Base-by-base conservation (phyloP, 2,888 invertebrate species). In the Xanthorhoe spadicearia region DNA sequence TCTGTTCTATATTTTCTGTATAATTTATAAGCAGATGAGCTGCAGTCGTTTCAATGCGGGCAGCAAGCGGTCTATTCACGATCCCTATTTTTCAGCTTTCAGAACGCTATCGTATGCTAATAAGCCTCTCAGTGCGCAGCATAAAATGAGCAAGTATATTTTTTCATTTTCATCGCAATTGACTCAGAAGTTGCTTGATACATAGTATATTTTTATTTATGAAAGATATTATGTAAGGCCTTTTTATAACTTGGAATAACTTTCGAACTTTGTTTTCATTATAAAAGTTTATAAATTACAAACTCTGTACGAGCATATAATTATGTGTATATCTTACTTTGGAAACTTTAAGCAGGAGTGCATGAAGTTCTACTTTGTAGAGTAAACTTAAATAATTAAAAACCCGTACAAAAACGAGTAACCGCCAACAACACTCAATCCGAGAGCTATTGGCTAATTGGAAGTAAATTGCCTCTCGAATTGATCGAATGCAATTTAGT, bases 21-120 rank as follows among this genome's bases (percentile, higher is more conserved):
- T 85, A 85, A 86, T 85, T 86, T 87, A 87, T 85, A 83, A 84
- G 79, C 78, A 82, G 83, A 85, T 85, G 85, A 85, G 82, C 78
- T 78, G 80, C 82, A 78, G 77, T 85, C 82, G 80, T 83, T 85
- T 87, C 83, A 84, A 84, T 83, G 79, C 76, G 71, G 76, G 69
- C 73, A 75, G 75, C 73, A 75, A 77, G 76, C 76, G 76, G 75
- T 80, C 82, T 82, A 83, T 84, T 80, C 77, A 81, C 74, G 73
- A 79, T 78, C 77, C 78, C 75, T 81, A 84, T 84, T 88, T 85
- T 86, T 83, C 82, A 82, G 79, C 82, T 84, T 87, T 84, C 78
- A 82, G 76, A 83, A 80, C 77, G 77, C 80, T 80, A 87, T 86
- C 80, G 80, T 84, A 88, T 87, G 86, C 83, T 88, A 88, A 88